Evolutionary conservation across 2,113 vertebrate species (phyloP).

Genomic region (Notarius quadriscutis): DNA sequence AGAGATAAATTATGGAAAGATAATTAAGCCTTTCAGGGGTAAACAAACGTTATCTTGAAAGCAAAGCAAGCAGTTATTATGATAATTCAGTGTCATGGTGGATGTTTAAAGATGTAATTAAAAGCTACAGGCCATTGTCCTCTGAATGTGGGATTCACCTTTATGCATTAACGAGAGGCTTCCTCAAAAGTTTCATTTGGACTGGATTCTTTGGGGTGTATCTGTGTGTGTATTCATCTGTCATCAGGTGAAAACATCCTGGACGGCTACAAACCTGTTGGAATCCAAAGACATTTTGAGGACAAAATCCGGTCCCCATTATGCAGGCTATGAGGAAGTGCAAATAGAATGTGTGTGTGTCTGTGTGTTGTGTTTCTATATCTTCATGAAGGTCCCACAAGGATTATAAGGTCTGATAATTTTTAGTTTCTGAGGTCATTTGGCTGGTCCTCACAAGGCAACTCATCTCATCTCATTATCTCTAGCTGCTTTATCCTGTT

Average conservation of each 20-base stretch:
- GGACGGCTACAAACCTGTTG: neutral
- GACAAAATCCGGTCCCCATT: neutral
- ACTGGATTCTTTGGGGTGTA: neutral
- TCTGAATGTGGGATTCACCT: neutral
- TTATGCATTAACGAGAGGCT: constrained; percentile 1
- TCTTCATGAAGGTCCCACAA: neutral
- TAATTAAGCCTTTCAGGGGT: constrained; percentile 48
- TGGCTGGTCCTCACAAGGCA: too few relatives aligned
- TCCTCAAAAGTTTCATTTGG: constrained; percentile 4
- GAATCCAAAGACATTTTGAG: neutral
- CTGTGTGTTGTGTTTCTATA: neutral
- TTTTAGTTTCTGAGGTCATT: neutral
- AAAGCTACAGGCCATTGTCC: constrained; percentile 19
- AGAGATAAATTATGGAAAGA: constrained; percentile 30
- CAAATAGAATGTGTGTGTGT: neutral
- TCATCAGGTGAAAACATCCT: neutral
- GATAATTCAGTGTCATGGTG: constrained; percentile 13
- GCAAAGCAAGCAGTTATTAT: constrained; percentile 20
- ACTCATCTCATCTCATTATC: too few relatives aligned
- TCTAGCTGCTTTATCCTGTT: too few relatives aligned
- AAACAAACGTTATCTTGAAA: constrained; percentile 40
- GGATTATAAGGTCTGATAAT: neutral
- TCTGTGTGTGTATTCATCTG: neutral
- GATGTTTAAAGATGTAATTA: constrained; percentile 39
- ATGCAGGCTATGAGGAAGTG: neutral